Evolutionary conservation across 2,113 vertebrate genomes (phyloP).

Genomic region (Mungos mungo): DNA sequence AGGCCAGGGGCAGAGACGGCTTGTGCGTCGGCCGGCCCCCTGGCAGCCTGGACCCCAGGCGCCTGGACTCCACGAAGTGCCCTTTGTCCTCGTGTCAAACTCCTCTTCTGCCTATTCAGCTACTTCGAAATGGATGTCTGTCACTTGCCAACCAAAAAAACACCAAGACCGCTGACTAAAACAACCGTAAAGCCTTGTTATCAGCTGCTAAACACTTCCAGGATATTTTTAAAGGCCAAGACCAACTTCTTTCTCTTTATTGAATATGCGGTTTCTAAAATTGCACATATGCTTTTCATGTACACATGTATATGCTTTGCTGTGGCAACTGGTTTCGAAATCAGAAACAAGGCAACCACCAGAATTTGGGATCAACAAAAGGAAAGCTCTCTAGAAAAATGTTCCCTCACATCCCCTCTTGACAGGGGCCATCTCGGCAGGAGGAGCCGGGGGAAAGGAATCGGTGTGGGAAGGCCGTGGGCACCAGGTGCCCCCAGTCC

Average conservation of each 20-base stretch:
- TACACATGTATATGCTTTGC: not conserved
- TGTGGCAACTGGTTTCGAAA: slow-evolving; percentile 38
- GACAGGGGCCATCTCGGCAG: not conserved
- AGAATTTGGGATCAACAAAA: not conserved
- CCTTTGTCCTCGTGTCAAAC: not conserved
- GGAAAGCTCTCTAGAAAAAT: not conserved
- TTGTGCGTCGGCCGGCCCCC: not conserved
- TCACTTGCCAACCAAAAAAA: not conserved
- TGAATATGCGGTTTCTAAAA: slow-evolving; percentile 28
- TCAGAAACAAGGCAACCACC: slow-evolving; percentile 9
- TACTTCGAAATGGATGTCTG: slow-evolving; percentile 22
- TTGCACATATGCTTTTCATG: not conserved
- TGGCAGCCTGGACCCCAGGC: not conserved
- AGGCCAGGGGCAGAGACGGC: not conserved
- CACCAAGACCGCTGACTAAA: not conserved
- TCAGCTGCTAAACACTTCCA: slow-evolving; percentile 26
- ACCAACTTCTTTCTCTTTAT: not conserved
- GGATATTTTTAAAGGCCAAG: slow-evolving; percentile 8
- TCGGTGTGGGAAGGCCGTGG: not conserved
- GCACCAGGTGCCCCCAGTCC: not conserved
- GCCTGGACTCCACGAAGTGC: not conserved
- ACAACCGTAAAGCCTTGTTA: not conserved
- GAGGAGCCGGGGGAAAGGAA: not conserved
- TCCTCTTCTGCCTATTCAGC: not conserved
- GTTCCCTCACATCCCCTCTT: not conserved